Base-by-base conservation (phyloP, 2,888 invertebrate species). In the Ophion obscuratus region DNA sequence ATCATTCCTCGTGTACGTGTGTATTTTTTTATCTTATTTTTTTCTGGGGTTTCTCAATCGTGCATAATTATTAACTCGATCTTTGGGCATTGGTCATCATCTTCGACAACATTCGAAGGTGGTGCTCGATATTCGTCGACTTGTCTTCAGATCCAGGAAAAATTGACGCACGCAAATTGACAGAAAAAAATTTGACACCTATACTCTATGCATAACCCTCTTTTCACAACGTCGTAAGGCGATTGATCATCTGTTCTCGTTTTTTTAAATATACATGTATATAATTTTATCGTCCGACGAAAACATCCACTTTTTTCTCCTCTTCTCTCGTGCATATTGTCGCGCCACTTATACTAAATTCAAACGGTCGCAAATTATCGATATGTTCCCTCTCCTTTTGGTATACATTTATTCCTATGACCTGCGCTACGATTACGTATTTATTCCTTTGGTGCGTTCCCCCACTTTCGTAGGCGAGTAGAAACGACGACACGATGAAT, bases 291-390 rank as follows among this genome's bases (percentile, higher is more conserved):
- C 74, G 68, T 47, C 61, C 75, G 17, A 31, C 74, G 10, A 57
- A 73, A 61, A 27, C 73, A 44, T 17, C 31, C 59, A 61, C 73
- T 17, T 44, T 36, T 40, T 68, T 66, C 44, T 4, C 24, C 27
- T 20, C 24, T 31, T 78, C n/a, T 62, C 83, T 59, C 66, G 40
- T 59, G 59, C 61, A 77, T 86, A 86, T 86, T 86, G 86, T 86
- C 86, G 74, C 76, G 81, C 81, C 86, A 86, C 86, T 68, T 86
- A 27, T 81, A 77, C 57, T 77, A 66, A 68, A 73, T 83, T 77
- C 64, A 78, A 66, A 77, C 81, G 31, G 70, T 79, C 66, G 20
- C 67, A 70, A 81, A 61, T 77, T 75, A 61, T 70, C 83, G 81
- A 86, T 81, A 81, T 81, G 81, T 86, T 68, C 68, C 67, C 53